Percentiles rank a stretch among this genome's conserved stretches.
Evolutionary conservation across 2,797 vertebrate genomes (phyloP).

Genomic region (Spatula clypeata): DNA sequence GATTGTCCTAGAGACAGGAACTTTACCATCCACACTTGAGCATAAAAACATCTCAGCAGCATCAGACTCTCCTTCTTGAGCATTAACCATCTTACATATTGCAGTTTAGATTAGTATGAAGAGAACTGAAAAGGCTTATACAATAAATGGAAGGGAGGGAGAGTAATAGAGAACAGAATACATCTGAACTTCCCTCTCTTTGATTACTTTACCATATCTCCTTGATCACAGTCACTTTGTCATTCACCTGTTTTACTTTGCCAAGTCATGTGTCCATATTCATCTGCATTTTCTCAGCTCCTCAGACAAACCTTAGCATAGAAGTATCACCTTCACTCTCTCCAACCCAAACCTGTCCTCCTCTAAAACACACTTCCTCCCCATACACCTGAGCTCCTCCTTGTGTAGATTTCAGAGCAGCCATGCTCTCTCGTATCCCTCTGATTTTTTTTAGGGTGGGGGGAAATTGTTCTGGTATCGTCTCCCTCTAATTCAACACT

Average conservation of each 20-base stretch:
- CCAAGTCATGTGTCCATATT: rapidly evolving
- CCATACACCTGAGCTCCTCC: not conserved
- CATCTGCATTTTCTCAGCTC: not conserved
- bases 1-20: not conserved
- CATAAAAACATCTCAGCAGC: too few species aligned
- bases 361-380: not conserved
- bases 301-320: not conserved
- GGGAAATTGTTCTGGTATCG: not conserved
- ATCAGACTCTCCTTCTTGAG: not conserved
- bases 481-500: not conserved
- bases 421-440: not conserved
- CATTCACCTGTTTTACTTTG: not conserved
- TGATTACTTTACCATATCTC: not conserved
- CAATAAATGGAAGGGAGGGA: not conserved
- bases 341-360: not conserved
- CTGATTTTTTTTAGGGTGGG: not conserved
- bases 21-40: not conserved
- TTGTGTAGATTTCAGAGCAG: not conserved
- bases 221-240: not conserved
- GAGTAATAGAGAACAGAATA: not conserved
- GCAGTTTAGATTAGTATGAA: not conserved
- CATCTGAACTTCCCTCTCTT: not conserved
- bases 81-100: not conserved
- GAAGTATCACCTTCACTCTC: not conserved
- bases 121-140: not conserved